Evolutionary conservation across 2,888 invertebrate genomes (phyloP), one percentile per base, ranked within the genome.

Genomic region (Axea sp.): DNA sequence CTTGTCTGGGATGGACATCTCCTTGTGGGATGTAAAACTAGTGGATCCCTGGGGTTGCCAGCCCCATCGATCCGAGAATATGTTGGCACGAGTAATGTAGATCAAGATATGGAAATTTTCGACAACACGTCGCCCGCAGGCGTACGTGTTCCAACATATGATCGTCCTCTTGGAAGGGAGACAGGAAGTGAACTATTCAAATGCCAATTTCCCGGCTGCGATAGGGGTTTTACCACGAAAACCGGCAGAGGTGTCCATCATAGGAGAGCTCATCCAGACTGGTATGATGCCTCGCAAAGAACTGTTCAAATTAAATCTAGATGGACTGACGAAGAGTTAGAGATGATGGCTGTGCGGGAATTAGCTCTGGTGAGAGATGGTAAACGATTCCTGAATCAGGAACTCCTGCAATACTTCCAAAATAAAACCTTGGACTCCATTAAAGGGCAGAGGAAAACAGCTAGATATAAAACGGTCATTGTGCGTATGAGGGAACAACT

Each of bases 341-440:
- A 8, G 0, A 9, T 72, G 8, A 2, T 73, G 26, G 67, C 73
- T 0, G 6, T 2, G 7, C 12, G n/a, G 9, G 73, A 73, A 26
- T 45, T 45, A 1, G 5, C n/a, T 12, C 37, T 73, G 0, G 37
- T 53, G 0, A 11, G 12, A 0, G 12, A 14, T n/a, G 59, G 62
- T 1, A 43, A 7, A 0, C 14, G 43, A 9, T 68, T 65, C 14
- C 49, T 77, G 1, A 77, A 77, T 22, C 53, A 68, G n/a, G 64
- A 51, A n/a, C 57, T 76, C 1, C 2, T 7, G 1, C 8, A 4
- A 2, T 14, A 1, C 2, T 75, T 73, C 12, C 28, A 43, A 0
- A n/a, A 67, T 2, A 30, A 33, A 15, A 19, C 43, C 0, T 0
- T 64, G 0, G 49, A 49, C 2, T 11, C 62, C 0, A 62, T 62